These are phyloP conservation scores for Euura lappo DNA, from an alignment of 1,140 invertebrate genomes.

Conservation along the genomic window DNA sequence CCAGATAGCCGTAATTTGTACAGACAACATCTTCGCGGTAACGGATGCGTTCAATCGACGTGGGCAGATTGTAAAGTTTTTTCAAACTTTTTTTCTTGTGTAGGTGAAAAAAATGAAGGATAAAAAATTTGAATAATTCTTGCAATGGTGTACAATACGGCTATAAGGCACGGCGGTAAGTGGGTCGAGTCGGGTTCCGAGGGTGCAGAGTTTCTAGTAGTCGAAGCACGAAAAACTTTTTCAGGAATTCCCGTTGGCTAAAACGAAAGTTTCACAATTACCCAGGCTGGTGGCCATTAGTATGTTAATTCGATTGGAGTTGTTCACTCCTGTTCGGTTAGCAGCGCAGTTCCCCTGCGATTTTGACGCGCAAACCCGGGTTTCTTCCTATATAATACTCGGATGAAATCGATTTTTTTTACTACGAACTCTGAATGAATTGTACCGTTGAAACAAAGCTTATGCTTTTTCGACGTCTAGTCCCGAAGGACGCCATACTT, in stretches of 20 bases:
- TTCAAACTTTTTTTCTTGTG: no score
- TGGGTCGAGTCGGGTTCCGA: neutral
- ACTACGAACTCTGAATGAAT: no score
- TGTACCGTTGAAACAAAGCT: no score
- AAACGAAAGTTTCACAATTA: constrained; percentile 39
- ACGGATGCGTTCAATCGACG: no score
- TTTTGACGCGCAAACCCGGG: constrained; percentile 7
- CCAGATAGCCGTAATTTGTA: no score
- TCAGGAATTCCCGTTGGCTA: constrained; percentile 15
- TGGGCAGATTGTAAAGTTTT: no score
- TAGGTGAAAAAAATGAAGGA: neutral
- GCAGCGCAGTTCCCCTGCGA: constrained; percentile 8
- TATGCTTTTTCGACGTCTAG: no score
- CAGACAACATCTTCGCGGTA: no score
- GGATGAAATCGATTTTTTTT: no score
- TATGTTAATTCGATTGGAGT: constrained; percentile 38
- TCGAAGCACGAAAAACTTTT: constrained; percentile 16
- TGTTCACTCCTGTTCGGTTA: constrained; percentile 22
- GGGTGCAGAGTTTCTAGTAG: constrained; percentile 2
- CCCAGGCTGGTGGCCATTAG: constrained; percentile 22
- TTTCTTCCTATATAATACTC: no score
- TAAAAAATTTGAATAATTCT: constrained; percentile 1
- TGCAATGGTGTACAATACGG: neutral
- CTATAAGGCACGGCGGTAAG: neutral
- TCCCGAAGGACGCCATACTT: no score